phyloP scores from a whole-genome alignment of 2,888 invertebrate genomes.

The Carabus problematicus region DNA sequence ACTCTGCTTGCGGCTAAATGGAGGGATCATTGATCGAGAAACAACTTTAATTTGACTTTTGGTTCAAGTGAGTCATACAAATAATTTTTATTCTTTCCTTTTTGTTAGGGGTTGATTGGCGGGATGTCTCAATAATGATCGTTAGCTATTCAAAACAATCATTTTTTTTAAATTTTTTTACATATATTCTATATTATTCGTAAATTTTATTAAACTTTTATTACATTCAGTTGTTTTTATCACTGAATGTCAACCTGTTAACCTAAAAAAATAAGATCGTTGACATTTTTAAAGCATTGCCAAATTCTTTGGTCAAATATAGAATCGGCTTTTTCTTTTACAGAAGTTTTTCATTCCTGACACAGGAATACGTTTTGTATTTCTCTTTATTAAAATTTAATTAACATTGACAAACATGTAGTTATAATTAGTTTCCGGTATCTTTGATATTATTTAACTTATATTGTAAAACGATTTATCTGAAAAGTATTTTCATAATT shows the following conservation, averaged over 20 bases:
- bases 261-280: constrained; percentile 40
- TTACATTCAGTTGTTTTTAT: constrained; percentile 16
- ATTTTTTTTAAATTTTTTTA: neutral
- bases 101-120: constrained; percentile 40
- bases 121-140: constrained; percentile 4
- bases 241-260: constrained; percentile 37
- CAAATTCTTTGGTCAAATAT: constrained; percentile 28
- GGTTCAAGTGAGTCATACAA: constrained; percentile 36
- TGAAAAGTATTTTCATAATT: too few relatives aligned
- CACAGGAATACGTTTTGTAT: too few relatives aligned
- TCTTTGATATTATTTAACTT: too few relatives aligned
- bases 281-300: constrained; percentile 36
- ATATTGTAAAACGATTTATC: too few relatives aligned
- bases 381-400: too few relatives aligned
- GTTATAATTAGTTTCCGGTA: too few relatives aligned
- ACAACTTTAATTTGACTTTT: constrained; percentile 33
- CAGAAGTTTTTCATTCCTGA: too few relatives aligned
- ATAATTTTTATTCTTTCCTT: constrained; percentile 28
- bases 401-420: too few relatives aligned
- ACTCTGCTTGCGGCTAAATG: constrained; percentile 27
- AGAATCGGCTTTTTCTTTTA: constrained; percentile 13
- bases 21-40: constrained; percentile 33
- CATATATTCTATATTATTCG: neutral
- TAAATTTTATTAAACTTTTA: neutral
- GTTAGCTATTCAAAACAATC: neutral